Base-by-base conservation (phyloP, 2,888 invertebrate genomes). In the Leptinotarsa juncta region DNA sequence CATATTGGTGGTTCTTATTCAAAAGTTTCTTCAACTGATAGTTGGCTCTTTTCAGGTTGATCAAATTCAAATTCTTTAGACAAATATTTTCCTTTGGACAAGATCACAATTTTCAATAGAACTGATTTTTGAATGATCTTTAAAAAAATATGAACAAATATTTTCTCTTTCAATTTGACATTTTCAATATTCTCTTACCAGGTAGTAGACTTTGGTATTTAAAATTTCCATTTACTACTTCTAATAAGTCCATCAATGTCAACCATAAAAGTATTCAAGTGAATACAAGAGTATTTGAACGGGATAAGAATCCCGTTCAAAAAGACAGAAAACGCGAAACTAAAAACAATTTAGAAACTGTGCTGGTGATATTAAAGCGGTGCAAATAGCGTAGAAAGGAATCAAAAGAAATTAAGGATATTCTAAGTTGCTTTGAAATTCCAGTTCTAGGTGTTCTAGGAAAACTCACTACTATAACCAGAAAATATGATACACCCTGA, bases 401-500 rank as follows among this genome's bases (percentile, higher is more conserved):
- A 16, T 55, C 57, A 42, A 70, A 70, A 67, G 26, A 16, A 75
- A 67, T 53, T n/a, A 26, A 72, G 70, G 65, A 72, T 65, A 66
- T 69, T 70, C 53, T 66, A 70, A 69, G 62, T 72, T 67, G 69
- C 57, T 70, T 51, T 75, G 42, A 67, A 67, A 75, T 72, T 72
- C 69, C 75, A 75, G 51, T 57, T 55, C 62, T 68, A 71, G 48
- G 69, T 20, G 57, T 20, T 49, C 15, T 69, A 16, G 20, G 57
- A 49, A 48, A 51, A 70, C 26, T 65, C 48, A 55, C 57, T 67
- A 72, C 60, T 74, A 49, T 20, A 67, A 55, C 66, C 23, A 73
- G 67, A 72, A 76, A 76, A 74, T 76, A 76, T 72, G 67, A 71
- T 76, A 78, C 69, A 74, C 57, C 72, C 72, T 71, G 72, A 70